A percentile compares a stretch with the other conserved stretches of the same genome.
Conservation (phyloP, 2,113 vertebrate species). For the Nematolebias whitei region DNA sequence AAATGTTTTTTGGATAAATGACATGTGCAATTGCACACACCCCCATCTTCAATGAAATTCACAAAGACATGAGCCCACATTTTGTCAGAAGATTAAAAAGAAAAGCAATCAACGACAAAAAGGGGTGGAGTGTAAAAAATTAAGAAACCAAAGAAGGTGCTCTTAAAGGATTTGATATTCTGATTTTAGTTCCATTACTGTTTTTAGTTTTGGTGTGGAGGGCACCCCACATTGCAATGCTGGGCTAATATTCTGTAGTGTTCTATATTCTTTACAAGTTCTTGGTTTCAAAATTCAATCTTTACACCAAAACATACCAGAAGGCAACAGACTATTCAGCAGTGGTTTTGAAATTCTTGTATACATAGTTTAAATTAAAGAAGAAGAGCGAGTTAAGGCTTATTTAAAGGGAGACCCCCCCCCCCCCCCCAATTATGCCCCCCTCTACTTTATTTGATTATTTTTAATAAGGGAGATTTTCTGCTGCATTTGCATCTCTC, state of each 20-base stretch:
- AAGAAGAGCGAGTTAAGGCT: no score
- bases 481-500: no score
- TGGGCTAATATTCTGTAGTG: slow-evolving; percentile 15
- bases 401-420: no score
- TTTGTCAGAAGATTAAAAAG: slow-evolving; percentile 49
- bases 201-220: slow-evolving; percentile 2
- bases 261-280: neutral
- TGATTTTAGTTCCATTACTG: slow-evolving; percentile 14
- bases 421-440: no score
- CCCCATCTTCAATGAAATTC: slow-evolving; percentile 2
- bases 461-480: no score
- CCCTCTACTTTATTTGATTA: no score
- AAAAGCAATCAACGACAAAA: slow-evolving; percentile 48
- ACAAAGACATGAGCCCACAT: slow-evolving; percentile 16
- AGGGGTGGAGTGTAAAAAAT: slow-evolving; percentile 35
- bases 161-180: slow-evolving; percentile 4
- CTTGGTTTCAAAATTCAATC: no score
- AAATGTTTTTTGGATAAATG: slow-evolving; percentile 38
- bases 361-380: no score
- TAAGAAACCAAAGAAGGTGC: slow-evolving; percentile 32
- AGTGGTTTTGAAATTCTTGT: no score
- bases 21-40: slow-evolving; percentile 12
- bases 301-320: no score
- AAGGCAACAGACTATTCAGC: no score
- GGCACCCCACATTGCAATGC: slow-evolving; percentile 7